These are phyloP conservation scores for Cyanoliseus patagonus DNA, from an alignment of 2,113 vertebrate species.

Conservation along the genomic window DNA sequence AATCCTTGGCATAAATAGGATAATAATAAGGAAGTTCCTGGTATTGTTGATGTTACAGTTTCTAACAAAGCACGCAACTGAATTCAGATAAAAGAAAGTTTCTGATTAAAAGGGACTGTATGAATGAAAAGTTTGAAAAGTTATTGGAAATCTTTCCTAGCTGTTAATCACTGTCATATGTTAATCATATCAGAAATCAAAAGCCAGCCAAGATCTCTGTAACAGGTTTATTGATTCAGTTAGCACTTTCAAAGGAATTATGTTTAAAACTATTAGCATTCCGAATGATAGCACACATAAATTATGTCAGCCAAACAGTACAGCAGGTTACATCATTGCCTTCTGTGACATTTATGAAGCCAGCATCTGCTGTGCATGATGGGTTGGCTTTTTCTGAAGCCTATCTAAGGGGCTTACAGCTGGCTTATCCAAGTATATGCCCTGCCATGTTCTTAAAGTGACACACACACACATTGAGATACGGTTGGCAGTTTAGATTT, in stretches of 20 bases:
- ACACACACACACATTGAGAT: neutral
- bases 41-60: constrained; percentile 48
- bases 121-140: constrained; percentile 12
- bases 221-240: neutral
- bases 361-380: constrained; percentile 54
- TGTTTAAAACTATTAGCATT: constrained; percentile 8
- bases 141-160: constrained; percentile 1
- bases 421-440: constrained; percentile 46
- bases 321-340: constrained; percentile 51
- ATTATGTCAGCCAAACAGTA: constrained; percentile 38
- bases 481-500: neutral
- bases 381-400: constrained; percentile 35
- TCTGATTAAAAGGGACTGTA: neutral
- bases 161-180: neutral
- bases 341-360: constrained; percentile 64
- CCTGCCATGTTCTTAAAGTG: constrained; percentile 36
- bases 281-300: constrained; percentile 29
- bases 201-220: neutral
- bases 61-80: constrained; percentile 10
- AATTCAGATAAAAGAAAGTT: constrained; percentile 45
- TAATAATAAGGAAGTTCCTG: constrained; percentile 56
- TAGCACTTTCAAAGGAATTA: neutral
- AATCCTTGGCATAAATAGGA: constrained; percentile 46
- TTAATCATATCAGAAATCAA: neutral
- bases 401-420: constrained; percentile 40